Percentiles rank a stretch among this genome's conserved stretches.
Conservation (phyloP, 2,888 invertebrate species). For the Dryocosmus kuriphilus region DNA sequence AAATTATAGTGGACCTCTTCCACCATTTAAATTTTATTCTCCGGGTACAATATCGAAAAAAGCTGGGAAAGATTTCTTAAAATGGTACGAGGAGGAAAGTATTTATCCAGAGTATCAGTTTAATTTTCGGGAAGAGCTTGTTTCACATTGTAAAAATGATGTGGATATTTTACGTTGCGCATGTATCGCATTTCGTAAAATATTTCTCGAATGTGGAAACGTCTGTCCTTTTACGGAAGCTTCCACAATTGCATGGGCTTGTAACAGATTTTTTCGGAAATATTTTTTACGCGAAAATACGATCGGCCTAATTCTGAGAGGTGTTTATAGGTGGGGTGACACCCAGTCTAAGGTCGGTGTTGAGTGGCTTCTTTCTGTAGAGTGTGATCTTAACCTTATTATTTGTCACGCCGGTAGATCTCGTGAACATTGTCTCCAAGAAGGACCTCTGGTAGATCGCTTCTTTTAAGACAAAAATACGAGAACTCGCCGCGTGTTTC, state of each 20-base stretch:
- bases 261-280: conserved; percentile 51
- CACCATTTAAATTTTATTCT: conserved; percentile 45
- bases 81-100: conserved; percentile 48
- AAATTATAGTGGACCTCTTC: conserved; percentile 53
- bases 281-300: conserved; percentile 62
- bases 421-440: conserved; percentile 12
- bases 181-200: too few relatives aligned
- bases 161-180: not conserved
- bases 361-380: not conserved
- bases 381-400: too few relatives aligned
- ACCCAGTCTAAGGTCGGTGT: too few relatives aligned
- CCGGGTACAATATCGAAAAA: conserved; percentile 41
- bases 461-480: too few relatives aligned
- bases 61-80: conserved; percentile 38
- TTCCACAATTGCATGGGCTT: conserved; percentile 59
- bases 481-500: not conserved
- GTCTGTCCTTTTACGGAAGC: conserved; percentile 2
- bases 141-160: conserved; percentile 55
- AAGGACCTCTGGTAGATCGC: too few relatives aligned
- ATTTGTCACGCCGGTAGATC: conserved; percentile 21
- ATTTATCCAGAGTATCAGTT: conserved; percentile 46
- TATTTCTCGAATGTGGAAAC: too few relatives aligned
- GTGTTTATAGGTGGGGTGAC: conserved; percentile 58
- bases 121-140: conserved; percentile 56
- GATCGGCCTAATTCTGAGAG: conserved; percentile 64